These are phyloP conservation scores for Ormyrus thymus DNA, from an alignment of 2,888 invertebrate genomes.

Conservation along the genomic window DNA sequence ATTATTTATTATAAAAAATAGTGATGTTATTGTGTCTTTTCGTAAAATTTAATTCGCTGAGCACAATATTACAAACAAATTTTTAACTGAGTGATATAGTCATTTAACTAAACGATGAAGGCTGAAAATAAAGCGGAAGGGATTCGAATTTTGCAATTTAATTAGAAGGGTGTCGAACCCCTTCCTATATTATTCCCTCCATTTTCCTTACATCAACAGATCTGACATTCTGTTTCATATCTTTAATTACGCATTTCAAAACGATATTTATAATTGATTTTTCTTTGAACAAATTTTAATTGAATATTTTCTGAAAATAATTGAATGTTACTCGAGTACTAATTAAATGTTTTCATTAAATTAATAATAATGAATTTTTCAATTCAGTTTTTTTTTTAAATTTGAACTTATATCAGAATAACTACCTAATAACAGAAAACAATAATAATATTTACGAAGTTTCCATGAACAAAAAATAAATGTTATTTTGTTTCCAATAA, in stretches of 20 bases:
- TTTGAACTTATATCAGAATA: no score
- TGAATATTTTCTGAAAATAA: no score
- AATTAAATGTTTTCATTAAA: no score
- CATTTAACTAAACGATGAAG: slow-evolving; percentile 42
- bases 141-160: slow-evolving; percentile 25
- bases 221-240: slow-evolving; percentile 11
- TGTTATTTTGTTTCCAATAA: no score
- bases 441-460: no score
- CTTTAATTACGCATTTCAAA: not conserved
- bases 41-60: not conserved
- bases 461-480: no score
- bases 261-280: not conserved
- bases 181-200: not conserved
- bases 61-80: slow-evolving; percentile 10
- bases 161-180: slow-evolving; percentile 9
- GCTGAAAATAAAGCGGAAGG: slow-evolving; percentile 28
- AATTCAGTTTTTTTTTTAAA: no score
- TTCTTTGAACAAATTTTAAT: not conserved
- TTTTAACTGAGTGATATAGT: slow-evolving; percentile 35
- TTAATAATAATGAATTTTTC: no score
- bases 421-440: no score
- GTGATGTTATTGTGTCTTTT: not conserved
- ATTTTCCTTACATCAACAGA: slow-evolving; percentile 28
- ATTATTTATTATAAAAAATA: no score
- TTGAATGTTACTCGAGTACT: no score